These are phyloP conservation scores for Macroteleia sp. DNA, from an alignment of 2,888 invertebrate species.

Conservation along the genomic window DNA sequence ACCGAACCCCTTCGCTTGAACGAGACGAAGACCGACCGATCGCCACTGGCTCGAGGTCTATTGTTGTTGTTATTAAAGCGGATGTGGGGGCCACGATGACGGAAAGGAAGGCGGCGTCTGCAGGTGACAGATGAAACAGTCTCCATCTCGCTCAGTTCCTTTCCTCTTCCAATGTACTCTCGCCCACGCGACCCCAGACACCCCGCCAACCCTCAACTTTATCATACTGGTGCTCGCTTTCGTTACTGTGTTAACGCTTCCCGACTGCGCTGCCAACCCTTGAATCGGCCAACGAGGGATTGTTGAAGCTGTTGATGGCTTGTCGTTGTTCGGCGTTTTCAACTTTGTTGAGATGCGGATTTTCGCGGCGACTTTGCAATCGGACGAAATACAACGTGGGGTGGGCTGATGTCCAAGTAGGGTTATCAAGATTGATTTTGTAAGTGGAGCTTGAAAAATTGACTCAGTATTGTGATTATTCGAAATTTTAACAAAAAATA, in stretches of 20 bases:
- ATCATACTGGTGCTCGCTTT: constrained; percentile 28
- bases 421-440: too few relatives aligned
- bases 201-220: constrained; percentile 29
- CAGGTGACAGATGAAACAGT: constrained; percentile 84
- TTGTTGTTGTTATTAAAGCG: constrained; percentile 84
- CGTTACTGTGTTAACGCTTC: constrained; percentile 42
- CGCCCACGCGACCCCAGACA: constrained; percentile 28
- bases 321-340: not conserved
- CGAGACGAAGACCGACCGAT: constrained; percentile 59
- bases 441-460: too few relatives aligned
- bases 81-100: constrained; percentile 81
- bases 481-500: too few relatives aligned
- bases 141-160: constrained; percentile 55
- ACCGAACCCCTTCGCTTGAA: constrained; percentile 67
- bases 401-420: too few relatives aligned
- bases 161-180: constrained; percentile 26
- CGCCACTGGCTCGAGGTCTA: constrained; percentile 77
- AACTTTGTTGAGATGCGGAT: too few relatives aligned
- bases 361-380: not conserved
- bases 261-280: constrained; percentile 24
- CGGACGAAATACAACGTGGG: too few relatives aligned
- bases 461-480: too few relatives aligned
- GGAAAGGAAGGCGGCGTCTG: constrained; percentile 84
- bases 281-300: not conserved
- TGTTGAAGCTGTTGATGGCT: not conserved